Conservation (phyloP, 2,113 vertebrate species). For the Castor canadensis region DNA sequence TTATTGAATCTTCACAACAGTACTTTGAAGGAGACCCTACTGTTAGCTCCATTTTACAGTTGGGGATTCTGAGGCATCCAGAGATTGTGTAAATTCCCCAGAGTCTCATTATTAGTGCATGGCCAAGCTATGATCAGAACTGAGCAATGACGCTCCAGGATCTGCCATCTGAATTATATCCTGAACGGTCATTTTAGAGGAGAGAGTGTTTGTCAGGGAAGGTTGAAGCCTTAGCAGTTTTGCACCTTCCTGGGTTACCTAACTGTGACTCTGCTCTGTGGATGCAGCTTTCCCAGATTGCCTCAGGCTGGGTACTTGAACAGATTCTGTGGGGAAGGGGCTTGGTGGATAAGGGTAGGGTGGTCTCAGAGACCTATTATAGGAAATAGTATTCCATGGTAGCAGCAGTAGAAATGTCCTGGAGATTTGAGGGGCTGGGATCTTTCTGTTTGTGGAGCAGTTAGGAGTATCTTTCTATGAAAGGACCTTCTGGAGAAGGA, state of each 20-base stretch:
- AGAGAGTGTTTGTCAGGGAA: not conserved
- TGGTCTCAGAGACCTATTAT: not conserved
- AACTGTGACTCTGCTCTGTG: not conserved
- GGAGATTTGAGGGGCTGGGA: not conserved
- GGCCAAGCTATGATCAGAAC: not conserved
- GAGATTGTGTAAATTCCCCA: not conserved
- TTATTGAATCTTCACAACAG: not conserved
- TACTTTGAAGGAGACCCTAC: not conserved
- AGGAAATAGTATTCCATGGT: accelerated
- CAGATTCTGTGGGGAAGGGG: not conserved
- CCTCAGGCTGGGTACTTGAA: not conserved
- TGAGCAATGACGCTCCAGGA: not conserved
- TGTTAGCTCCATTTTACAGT: not conserved
- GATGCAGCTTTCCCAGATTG: not conserved
- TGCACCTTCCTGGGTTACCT: not conserved
- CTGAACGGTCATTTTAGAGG: not conserved
- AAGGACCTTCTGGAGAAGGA: not conserved
- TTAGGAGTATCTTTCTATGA: not conserved
- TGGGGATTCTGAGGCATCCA: not conserved
- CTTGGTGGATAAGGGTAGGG: not conserved
- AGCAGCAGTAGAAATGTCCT: not conserved
- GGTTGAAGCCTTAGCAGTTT: not conserved
- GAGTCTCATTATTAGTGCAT: not conserved
- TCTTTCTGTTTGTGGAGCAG: not conserved
- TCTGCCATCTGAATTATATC: not conserved